Percentiles rank a stretch among this genome's conserved stretches.
Evolutionary conservation across 2,888 invertebrate species (phyloP).

Genomic region (Crepidodera aurea): DNA sequence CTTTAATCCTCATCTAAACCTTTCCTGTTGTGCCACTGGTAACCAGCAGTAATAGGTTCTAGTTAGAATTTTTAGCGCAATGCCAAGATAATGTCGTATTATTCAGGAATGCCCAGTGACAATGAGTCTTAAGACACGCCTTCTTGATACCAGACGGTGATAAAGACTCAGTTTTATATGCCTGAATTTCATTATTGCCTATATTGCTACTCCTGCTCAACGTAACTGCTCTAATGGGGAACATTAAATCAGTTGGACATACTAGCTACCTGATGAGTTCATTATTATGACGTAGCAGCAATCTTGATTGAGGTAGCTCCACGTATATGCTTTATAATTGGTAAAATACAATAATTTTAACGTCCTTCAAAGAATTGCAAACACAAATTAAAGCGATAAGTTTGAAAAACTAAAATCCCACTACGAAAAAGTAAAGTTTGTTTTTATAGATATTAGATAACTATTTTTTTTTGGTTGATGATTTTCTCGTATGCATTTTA

Average conservation of each 20-base stretch:
- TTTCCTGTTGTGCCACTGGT: conserved; percentile 1
- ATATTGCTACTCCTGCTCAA: conserved; percentile 2
- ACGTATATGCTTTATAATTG: too few relatives aligned
- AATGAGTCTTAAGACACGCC: conserved; percentile 59
- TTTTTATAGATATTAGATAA: too few relatives aligned
- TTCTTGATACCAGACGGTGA: conserved; percentile 58
- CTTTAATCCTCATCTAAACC: too few relatives aligned
- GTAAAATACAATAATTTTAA: too few relatives aligned
- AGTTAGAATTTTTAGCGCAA: conserved; percentile 47
- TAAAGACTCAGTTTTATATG: conserved; percentile 58
- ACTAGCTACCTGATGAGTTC: background rate
- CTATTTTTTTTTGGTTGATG: too few relatives aligned
- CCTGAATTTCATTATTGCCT: conserved; percentile 58
- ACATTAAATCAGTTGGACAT: background rate
- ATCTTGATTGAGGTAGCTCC: too few relatives aligned
- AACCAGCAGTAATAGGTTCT: conserved; percentile 34
- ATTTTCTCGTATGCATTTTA: too few relatives aligned
- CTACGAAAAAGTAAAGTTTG: too few relatives aligned
- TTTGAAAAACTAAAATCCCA: too few relatives aligned
- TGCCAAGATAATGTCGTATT: conserved; percentile 57
- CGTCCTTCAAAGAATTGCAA: too few relatives aligned
- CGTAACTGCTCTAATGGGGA: background rate
- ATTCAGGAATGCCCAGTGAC: conserved; percentile 60
- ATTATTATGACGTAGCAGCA: background rate
- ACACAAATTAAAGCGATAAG: too few relatives aligned